Conservation (phyloP, 2,797 vertebrate genomes). For the Zalophus californianus region DNA sequence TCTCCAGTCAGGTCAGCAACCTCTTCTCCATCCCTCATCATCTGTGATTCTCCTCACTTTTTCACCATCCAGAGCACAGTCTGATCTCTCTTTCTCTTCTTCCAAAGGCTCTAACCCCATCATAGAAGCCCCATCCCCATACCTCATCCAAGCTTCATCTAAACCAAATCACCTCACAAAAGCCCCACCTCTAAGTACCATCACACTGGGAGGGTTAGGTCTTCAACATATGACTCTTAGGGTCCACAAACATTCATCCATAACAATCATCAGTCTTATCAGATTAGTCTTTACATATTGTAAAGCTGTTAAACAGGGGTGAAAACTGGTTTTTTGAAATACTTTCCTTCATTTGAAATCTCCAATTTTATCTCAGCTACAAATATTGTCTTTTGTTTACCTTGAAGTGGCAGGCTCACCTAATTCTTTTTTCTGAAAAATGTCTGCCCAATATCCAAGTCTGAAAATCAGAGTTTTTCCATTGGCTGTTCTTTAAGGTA, state of each 20-base stretch:
- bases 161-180: not conserved
- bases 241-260: not conserved
- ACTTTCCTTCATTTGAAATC: not conserved
- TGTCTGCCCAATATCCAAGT: not conserved
- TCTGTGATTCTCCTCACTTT: not conserved
- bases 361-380: not conserved
- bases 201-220: not conserved
- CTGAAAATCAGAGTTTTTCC: not conserved
- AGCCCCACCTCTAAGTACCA: not conserved
- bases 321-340: not conserved
- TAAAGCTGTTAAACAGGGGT: not conserved
- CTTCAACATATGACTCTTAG: not conserved
- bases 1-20: not conserved
- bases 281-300: not conserved
- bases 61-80: not conserved
- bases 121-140: not conserved
- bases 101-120: not conserved
- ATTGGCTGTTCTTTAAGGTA: not conserved
- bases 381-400: not conserved
- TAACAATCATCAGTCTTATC: not conserved
- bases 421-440: not conserved
- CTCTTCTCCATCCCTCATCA: not conserved
- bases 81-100: not conserved
- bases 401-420: not conserved
- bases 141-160: not conserved